Conservation (phyloP, 2,113 vertebrate species). For the Leucopsar rothschildi region DNA sequence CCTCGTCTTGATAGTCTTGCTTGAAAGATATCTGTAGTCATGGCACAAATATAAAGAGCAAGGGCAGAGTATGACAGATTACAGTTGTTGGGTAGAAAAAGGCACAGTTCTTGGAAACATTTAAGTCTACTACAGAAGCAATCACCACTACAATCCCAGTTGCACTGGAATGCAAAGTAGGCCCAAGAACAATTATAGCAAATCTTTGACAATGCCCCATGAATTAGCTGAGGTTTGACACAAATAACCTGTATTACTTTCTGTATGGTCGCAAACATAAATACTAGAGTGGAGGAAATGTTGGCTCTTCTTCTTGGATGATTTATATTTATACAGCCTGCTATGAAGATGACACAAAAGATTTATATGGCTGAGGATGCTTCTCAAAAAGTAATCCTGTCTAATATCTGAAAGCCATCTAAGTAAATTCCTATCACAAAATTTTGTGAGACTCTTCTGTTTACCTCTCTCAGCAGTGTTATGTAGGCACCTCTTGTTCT, state of each 20-base stretch:
- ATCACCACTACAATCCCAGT: neutral
- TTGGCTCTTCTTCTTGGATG: neutral
- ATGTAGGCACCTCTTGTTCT: neutral
- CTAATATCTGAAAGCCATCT: neutral
- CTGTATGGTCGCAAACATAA: neutral
- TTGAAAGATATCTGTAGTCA: constrained; percentile 41
- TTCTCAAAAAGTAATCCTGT: neutral
- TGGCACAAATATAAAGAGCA: neutral
- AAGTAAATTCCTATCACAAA: neutral
- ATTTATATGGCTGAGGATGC: neutral
- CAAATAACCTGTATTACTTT: neutral
- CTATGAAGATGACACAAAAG: neutral
- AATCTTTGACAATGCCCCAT: neutral
- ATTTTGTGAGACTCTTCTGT: neutral
- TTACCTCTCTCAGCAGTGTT: neutral
- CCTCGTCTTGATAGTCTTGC: neutral
- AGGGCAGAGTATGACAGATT: constrained; percentile 25
- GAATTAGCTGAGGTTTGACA: neutral
- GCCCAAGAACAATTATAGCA: neutral
- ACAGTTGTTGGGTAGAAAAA: neutral
- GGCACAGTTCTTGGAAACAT: neutral
- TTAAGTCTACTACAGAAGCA: neutral
- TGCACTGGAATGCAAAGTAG: neutral
- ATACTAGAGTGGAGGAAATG: neutral
- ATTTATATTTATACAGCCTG: neutral